phyloP scores from a whole-genome alignment of 2,113 vertebrate species.

The Eira barbara region DNA sequence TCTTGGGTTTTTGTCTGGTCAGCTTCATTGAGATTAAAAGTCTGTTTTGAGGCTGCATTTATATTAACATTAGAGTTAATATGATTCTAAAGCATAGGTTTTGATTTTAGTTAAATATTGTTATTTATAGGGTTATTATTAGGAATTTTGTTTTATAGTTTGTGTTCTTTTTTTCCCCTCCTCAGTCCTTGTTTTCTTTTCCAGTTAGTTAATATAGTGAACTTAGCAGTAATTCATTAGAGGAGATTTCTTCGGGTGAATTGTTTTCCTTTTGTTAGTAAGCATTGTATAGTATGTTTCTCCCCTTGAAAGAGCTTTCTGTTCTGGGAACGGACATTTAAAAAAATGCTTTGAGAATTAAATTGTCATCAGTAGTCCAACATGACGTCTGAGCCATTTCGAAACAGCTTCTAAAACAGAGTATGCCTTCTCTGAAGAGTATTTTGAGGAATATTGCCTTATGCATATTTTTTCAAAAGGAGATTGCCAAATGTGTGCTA shows the following conservation, averaged over 20 bases:
- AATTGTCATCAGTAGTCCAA: neutral
- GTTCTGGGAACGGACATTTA: neutral
- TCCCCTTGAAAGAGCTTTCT: neutral
- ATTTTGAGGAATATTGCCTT: neutral
- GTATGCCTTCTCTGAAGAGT: neutral
- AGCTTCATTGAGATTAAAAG: neutral
- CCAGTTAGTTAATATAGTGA: neutral
- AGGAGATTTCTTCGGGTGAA: neutral
- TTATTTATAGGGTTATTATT: neutral
- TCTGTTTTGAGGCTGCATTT: conserved; percentile 41
- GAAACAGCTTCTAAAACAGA: neutral
- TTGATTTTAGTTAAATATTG: neutral
- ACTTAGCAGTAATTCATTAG: neutral
- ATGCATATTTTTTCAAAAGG: neutral
- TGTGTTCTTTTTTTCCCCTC: neutral
- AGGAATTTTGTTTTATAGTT: neutral
- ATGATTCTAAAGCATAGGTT: neutral
- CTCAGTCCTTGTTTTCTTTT: neutral
- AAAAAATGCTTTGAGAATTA: neutral
- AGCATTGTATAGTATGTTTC: neutral
- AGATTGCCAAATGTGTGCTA: neutral
- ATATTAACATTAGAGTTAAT: conserved; percentile 61
- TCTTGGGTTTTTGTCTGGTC: neutral
- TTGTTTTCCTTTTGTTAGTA: neutral
- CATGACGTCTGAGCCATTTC: neutral